These are phyloP conservation scores for Alosa sapidissima DNA, from an alignment of 2,797 vertebrate genomes.

Conservation along the genomic window DNA sequence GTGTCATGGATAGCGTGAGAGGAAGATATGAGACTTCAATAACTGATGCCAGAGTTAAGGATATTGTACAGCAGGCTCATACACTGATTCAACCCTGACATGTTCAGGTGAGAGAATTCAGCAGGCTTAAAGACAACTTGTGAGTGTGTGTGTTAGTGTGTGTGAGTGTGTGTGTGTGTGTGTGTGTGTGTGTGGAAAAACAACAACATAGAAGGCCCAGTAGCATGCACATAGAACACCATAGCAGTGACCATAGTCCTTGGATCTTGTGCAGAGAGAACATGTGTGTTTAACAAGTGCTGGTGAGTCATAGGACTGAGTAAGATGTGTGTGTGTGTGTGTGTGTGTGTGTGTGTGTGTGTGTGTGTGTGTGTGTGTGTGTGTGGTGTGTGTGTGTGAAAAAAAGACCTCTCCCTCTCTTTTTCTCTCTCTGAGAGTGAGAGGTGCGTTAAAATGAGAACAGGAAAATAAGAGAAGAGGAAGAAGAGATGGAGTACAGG, in stretches of 20 bases:
- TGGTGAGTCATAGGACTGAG: background rate
- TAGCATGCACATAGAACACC: background rate
- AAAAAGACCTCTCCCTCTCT: no score
- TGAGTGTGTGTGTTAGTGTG: slow-evolving; percentile 14
- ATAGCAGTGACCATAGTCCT: background rate
- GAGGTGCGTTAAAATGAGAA: no score
- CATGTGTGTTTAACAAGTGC: background rate
- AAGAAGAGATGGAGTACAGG: no score
- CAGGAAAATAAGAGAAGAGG: no score
- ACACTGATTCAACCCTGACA: background rate
- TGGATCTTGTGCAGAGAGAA: background rate
- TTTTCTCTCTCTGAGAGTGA: no score
- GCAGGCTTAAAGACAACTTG: background rate
- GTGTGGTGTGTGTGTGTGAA: slow-evolving; percentile 2
- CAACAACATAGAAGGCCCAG: no score
- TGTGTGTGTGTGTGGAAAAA: no score
- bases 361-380: background rate
- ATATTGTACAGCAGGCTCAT: background rate
- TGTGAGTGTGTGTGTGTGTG: no score
- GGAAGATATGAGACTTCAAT: background rate
- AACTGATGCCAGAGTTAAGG: background rate
- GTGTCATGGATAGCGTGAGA: background rate
- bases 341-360: background rate
- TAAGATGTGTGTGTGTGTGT: background rate
- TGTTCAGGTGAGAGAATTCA: background rate